phyloP scores from a whole-genome alignment of 1,140 invertebrate genomes.

The Tetramorium alpestre region DNA sequence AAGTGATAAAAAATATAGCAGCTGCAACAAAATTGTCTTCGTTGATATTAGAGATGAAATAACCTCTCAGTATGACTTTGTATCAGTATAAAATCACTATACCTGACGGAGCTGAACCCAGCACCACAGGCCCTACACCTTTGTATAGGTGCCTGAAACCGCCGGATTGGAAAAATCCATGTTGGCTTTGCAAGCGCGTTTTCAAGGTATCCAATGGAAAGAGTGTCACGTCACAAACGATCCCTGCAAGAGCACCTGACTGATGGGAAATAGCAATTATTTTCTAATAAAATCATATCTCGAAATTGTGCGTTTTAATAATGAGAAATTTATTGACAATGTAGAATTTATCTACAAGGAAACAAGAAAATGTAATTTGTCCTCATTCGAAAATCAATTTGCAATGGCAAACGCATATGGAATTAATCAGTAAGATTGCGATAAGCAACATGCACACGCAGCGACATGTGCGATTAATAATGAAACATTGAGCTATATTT shows the following conservation, averaged over 20 bases:
- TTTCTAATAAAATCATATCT: slow-evolving; percentile 16
- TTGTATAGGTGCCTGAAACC: slow-evolving; percentile 96
- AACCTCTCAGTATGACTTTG: neutral
- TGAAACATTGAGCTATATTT: neutral
- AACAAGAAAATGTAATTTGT: neutral
- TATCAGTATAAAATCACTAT: slow-evolving; percentile 14
- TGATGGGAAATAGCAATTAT: slow-evolving; percentile 79
- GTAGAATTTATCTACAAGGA: neutral
- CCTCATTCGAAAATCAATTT: slow-evolving; percentile 3
- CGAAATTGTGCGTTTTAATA: neutral
- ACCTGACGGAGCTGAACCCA: slow-evolving; percentile 95
- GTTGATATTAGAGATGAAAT: slow-evolving; percentile 37
- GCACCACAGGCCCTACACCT: slow-evolving; percentile 93
- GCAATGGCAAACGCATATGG: neutral
- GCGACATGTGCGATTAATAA: no score
- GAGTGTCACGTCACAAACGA: slow-evolving; percentile 92
- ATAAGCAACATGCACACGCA: no score
- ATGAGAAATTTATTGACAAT: neutral
- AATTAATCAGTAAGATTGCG: neutral
- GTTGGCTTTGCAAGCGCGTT: slow-evolving; percentile 95
- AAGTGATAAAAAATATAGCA: slow-evolving; percentile 97
- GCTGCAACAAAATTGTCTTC: slow-evolving; percentile 86
- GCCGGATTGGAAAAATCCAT: slow-evolving; percentile 95
- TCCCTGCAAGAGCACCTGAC: slow-evolving; percentile 91
- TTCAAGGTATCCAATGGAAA: slow-evolving; percentile 98